phyloP scores from a whole-genome alignment of 2,113 vertebrate genomes.

The Trichechus manatus region DNA sequence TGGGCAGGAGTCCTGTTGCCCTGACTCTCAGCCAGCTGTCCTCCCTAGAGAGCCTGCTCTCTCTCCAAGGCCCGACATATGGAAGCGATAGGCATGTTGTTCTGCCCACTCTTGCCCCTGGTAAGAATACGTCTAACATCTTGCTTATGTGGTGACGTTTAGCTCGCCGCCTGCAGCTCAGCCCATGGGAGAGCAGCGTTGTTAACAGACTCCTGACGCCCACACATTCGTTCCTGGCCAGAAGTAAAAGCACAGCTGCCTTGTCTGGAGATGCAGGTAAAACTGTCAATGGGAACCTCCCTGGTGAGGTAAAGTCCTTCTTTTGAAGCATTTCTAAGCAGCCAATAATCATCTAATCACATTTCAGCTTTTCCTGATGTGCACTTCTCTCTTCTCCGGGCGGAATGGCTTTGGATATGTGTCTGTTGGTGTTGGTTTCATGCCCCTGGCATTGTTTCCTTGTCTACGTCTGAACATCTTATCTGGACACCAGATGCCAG shows the following conservation, averaged over 20 bases:
- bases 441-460: background rate
- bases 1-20: background rate
- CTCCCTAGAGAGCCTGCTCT: background rate
- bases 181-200: constrained; percentile 95
- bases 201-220: constrained; percentile 97
- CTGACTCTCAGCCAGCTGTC: background rate
- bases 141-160: constrained; percentile 87
- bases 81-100: background rate
- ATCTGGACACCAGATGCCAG: constrained; percentile 51
- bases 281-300: constrained; percentile 50
- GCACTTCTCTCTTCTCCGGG: background rate
- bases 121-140: constrained; percentile 83
- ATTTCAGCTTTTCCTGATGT: background rate
- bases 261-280: constrained; percentile 97
- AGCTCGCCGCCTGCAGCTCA: constrained; percentile 96
- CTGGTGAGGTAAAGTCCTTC: constrained; percentile 47
- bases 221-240: constrained; percentile 98
- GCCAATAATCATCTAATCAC: background rate
- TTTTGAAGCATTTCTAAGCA: background rate
- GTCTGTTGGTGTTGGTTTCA: constrained; percentile 57
- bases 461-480: background rate
- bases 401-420: background rate
- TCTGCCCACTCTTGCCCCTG: constrained; percentile 3
- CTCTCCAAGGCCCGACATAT: background rate
- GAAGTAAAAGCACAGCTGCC: constrained; percentile 96